Percentiles rank a stretch among this genome's conserved stretches.
phyloP scores from a whole-genome alignment of 2,797 vertebrate genomes.

The Antrozous pallidus region DNA sequence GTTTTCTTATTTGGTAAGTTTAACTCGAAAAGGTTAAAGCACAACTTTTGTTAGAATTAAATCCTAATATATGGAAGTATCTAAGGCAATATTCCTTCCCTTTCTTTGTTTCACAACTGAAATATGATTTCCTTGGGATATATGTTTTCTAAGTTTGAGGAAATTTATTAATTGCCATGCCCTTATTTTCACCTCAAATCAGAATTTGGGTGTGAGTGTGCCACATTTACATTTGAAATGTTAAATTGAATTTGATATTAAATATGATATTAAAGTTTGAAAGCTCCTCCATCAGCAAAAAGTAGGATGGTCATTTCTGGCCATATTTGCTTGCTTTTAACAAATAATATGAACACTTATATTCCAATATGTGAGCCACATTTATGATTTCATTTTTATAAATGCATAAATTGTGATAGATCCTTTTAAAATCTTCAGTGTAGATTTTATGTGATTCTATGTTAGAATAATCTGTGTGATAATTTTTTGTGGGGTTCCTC shows the following conservation, averaged over 20 bases:
- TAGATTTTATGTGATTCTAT: neutral
- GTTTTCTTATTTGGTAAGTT: constrained; percentile 57
- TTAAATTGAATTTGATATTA: neutral
- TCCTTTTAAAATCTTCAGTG: neutral
- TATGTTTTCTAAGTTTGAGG: neutral
- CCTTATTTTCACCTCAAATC: neutral
- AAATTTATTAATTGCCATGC: neutral
- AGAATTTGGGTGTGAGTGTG: neutral
- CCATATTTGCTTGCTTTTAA: neutral
- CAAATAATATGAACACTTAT: neutral
- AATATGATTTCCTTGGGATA: neutral
- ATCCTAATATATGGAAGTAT: neutral
- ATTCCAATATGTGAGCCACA: neutral
- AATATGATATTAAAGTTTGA: neutral
- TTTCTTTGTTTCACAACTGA: neutral
- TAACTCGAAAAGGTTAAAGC: constrained; percentile 31
- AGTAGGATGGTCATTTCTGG: neutral
- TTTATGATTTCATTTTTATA: neutral
- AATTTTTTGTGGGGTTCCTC: neutral
- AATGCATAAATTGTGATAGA: neutral
- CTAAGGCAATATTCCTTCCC: neutral
- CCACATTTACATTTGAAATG: neutral
- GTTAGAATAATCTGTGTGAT: neutral
- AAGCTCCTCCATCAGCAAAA: neutral
- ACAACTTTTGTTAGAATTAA: neutral